Conservation (phyloP, 1,140 invertebrate species). For the Drosophila nannoptera region DNA sequence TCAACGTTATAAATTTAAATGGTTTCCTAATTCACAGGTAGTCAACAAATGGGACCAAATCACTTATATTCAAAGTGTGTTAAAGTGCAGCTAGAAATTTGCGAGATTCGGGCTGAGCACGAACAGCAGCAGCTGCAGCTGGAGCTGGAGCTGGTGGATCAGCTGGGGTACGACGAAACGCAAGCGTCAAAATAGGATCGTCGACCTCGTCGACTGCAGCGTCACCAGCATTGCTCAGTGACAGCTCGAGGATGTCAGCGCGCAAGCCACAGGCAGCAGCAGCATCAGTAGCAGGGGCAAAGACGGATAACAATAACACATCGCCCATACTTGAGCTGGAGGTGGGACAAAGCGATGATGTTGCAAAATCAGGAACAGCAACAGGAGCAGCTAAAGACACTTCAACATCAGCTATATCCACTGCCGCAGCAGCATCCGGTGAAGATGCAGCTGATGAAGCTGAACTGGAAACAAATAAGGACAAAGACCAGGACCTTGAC, state of each 20-base stretch:
- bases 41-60: constrained; percentile 75
- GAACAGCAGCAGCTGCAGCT: constrained; percentile 15
- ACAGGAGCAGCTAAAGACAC: background rate
- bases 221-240: constrained; percentile 45
- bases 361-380: background rate
- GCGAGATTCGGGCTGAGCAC: constrained; percentile 4
- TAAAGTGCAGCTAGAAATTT: constrained; percentile 49
- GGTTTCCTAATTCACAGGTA: constrained; percentile 22
- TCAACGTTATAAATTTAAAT: background rate
- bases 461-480: constrained; percentile 18
- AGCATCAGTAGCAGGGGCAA: constrained; percentile 12
- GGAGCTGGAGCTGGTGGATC: constrained; percentile 13
- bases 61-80: constrained; percentile 57
- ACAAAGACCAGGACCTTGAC: constrained; percentile 1
- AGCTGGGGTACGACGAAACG: constrained; percentile 15
- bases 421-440: constrained; percentile 8
- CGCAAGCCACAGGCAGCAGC: constrained; percentile 53
- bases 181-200: constrained; percentile 66
- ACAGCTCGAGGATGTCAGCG: constrained; percentile 69
- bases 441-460: constrained; percentile 8
- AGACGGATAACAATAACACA: constrained; percentile 34
- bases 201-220: constrained; percentile 67
- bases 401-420: no score
- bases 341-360: background rate
- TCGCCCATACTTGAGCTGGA: constrained; percentile 26